These are phyloP conservation scores for Xenopus borealis DNA, from an alignment of 2,113 vertebrate species.

Conservation along the genomic window DNA sequence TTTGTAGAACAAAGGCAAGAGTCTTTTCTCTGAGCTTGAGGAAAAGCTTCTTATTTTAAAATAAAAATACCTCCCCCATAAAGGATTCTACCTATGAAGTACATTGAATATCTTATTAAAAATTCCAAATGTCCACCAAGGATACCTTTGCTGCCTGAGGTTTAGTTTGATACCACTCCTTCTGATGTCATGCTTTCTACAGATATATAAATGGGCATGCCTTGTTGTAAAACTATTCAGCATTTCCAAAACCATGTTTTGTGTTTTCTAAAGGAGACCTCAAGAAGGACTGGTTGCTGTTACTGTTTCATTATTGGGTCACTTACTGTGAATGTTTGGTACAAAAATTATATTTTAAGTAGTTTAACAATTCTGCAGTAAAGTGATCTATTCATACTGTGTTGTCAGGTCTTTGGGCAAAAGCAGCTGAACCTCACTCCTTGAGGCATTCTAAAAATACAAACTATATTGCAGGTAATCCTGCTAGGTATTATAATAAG, in stretches of 20 bases:
- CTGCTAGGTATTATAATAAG: conserved; percentile 13
- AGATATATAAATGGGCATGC: conserved; percentile 41
- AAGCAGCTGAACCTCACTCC: not conserved
- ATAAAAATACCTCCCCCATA: too few species aligned
- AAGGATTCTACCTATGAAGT: not conserved
- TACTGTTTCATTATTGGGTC: conserved; percentile 75
- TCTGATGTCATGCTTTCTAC: conserved; percentile 74
- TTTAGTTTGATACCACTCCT: conserved; percentile 97
- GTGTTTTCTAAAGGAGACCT: conserved; percentile 60
- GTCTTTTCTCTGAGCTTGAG: not conserved
- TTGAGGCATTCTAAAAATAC: not conserved
- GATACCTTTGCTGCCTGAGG: conserved; percentile 78
- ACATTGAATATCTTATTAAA: not conserved
- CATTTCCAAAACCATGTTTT: conserved; percentile 58
- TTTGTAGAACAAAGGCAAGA: not conserved
- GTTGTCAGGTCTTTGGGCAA: conserved; percentile 63
- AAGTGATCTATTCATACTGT: conserved; percentile 99
- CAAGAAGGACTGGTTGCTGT: conserved; percentile 92
- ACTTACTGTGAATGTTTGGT: conserved; percentile 87
- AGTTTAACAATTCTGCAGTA: conserved; percentile 76
- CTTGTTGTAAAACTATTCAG: conserved; percentile 27
- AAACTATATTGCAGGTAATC: not conserved
- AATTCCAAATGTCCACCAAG: not conserved
- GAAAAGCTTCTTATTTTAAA: not conserved
- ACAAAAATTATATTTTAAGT: conserved; percentile 70